Conservation (phyloP, 2,888 invertebrate species). For the Calliphora vomitoria region DNA sequence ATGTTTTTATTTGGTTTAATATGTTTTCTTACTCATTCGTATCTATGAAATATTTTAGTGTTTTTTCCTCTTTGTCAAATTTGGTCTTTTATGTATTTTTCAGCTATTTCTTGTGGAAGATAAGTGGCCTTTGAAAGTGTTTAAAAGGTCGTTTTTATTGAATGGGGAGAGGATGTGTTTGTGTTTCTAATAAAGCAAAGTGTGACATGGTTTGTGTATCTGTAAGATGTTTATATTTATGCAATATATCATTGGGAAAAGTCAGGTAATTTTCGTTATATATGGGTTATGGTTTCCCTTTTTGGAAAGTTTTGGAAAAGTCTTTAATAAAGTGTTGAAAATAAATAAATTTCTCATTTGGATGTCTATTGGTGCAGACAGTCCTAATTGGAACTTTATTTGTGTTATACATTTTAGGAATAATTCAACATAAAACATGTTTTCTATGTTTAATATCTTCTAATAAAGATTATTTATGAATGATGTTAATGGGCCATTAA, state of each 20-base stretch:
- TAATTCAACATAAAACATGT: too few relatives aligned
- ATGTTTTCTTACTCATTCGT: conserved; percentile 9
- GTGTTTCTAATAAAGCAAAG: conserved; percentile 8
- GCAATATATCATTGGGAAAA: conserved; percentile 34
- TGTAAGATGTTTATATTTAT: not conserved
- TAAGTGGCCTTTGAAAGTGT: conserved; percentile 58
- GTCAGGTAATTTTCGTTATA: conserved; percentile 34
- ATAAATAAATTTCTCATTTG: not conserved
- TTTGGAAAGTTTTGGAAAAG: not conserved
- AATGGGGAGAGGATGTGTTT: conserved; percentile 17
- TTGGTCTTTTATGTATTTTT: not conserved
- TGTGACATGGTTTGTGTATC: not conserved
- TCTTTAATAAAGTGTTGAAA: conserved; percentile 1
- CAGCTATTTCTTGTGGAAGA: not conserved
- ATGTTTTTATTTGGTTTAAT: not conserved
- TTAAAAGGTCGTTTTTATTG: conserved; percentile 40
- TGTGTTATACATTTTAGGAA: not conserved
- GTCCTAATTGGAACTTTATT: not conserved
- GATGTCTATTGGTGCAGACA: not conserved
- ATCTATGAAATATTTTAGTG: conserved; percentile 27
- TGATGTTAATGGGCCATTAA: too few relatives aligned
- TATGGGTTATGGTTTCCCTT: not conserved
- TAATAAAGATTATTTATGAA: too few relatives aligned
- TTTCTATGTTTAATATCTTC: too few relatives aligned
- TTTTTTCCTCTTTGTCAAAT: not conserved